Percentiles rank a stretch among this genome's conserved stretches.
These are phyloP conservation scores for Myotis brandtii DNA, from an alignment of 2,113 vertebrate species.

Conservation along the genomic window DNA sequence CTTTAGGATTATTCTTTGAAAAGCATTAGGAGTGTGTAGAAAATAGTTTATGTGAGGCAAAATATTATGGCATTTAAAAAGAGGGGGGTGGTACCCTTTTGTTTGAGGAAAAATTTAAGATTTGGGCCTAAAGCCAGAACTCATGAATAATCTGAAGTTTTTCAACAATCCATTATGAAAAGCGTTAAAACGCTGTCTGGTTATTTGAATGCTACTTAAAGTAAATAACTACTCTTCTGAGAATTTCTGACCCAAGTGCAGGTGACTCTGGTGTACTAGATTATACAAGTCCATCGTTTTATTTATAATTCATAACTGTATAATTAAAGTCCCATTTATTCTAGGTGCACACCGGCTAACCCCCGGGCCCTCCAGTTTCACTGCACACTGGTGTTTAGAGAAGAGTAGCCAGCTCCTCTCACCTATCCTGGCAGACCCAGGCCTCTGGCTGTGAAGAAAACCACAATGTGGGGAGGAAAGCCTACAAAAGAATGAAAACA, in stretches of 20 bases:
- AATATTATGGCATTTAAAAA: constrained; percentile 46
- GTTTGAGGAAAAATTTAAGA: constrained; percentile 66
- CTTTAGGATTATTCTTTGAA: constrained; percentile 41
- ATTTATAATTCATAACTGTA: constrained; percentile 81
- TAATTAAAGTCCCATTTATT: constrained; percentile 81
- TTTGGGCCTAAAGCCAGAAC: constrained; percentile 66
- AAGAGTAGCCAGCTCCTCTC: constrained; percentile 86
- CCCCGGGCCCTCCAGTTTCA: constrained; percentile 75
- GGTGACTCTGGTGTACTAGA: constrained; percentile 69
- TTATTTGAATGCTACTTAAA: constrained; percentile 63
- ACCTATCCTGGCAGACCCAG: constrained; percentile 90
- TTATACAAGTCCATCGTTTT: constrained; percentile 53
- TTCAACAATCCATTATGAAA: constrained; percentile 66
- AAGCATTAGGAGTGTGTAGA: not conserved
- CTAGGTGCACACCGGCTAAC: constrained; percentile 77
- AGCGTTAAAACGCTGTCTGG: constrained; percentile 69
- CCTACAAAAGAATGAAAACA: constrained; percentile 93
- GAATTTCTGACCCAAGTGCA: constrained; percentile 78
- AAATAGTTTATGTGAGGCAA: constrained; percentile 51
- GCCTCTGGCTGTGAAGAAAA: constrained; percentile 92
- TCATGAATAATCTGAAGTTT: constrained; percentile 69
- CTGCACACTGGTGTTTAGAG: constrained; percentile 79
- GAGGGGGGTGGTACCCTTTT: constrained; percentile 39
- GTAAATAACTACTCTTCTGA: constrained; percentile 70
- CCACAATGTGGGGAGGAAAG: constrained; percentile 92